These are phyloP conservation scores for Scrobipalpa costella DNA, from an alignment of 2,888 invertebrate species.

Conservation along the genomic window DNA sequence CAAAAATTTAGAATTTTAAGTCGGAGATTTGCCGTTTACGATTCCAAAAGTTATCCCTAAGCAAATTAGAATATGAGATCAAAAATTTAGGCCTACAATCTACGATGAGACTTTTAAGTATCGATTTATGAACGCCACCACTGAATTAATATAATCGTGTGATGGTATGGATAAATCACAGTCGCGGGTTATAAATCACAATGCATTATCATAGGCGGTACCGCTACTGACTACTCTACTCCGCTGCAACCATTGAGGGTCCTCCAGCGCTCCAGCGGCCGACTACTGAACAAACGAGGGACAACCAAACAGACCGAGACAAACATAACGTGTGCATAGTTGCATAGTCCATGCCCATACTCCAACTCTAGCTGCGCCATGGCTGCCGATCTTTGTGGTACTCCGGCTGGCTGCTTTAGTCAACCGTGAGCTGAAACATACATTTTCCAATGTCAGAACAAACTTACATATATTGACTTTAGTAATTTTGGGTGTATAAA, in stretches of 20 bases:
- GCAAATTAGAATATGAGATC: slow-evolving; percentile 82
- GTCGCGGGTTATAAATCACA: slow-evolving; percentile 75
- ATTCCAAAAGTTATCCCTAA: slow-evolving; percentile 76
- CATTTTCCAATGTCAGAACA: not conserved
- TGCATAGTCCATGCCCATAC: slow-evolving; percentile 66
- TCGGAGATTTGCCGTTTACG: slow-evolving; percentile 71
- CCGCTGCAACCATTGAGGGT: slow-evolving; percentile 38
- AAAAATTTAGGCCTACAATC: slow-evolving; percentile 80
- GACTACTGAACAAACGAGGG: slow-evolving; percentile 12
- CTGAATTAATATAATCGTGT: slow-evolving; percentile 65
- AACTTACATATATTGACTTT: not conserved
- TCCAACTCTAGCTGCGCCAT: slow-evolving; percentile 56
- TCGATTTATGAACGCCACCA: slow-evolving; percentile 76
- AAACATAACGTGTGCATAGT: slow-evolving; percentile 67
- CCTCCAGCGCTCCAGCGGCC: slow-evolving; percentile 52
- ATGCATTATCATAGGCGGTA: slow-evolving; percentile 75
- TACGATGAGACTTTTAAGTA: slow-evolving; percentile 77
- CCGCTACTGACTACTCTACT: slow-evolving; percentile 69
- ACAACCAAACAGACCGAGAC: slow-evolving; percentile 43
- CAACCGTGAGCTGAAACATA: slow-evolving; percentile 63
- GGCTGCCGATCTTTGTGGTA: slow-evolving; percentile 64
- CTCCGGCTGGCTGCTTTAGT: slow-evolving; percentile 63
- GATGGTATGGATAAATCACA: slow-evolving; percentile 78
- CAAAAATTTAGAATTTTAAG: slow-evolving; percentile 75
- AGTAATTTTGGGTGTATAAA: too few species aligned